Percentiles rank a stretch among this genome's conserved stretches.
phyloP scores from a whole-genome alignment of 1,140 invertebrate genomes.

The Pollicipes pollicipes region DNA sequence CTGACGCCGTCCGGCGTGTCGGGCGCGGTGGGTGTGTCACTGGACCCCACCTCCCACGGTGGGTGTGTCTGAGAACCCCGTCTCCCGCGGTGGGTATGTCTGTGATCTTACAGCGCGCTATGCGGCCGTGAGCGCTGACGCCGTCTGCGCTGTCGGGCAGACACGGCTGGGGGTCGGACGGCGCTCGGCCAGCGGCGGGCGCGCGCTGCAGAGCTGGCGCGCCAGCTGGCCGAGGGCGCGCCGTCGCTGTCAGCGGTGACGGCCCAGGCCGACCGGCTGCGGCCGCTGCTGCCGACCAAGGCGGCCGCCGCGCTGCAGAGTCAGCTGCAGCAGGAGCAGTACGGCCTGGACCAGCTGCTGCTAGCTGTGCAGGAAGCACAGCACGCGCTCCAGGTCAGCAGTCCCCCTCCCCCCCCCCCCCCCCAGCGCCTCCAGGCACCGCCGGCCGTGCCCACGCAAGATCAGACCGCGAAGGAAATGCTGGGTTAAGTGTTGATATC shows the following conservation, averaged over 20 bases:
- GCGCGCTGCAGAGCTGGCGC: not conserved
- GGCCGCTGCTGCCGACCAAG: not conserved
- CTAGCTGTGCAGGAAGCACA: conserved; percentile 56
- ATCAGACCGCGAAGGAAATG: too few species aligned
- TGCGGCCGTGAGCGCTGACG: too few species aligned
- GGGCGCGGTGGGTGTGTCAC: too few species aligned
- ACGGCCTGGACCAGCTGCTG: conserved; percentile 36
- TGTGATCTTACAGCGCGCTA: too few species aligned
- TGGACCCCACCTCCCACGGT: too few species aligned
- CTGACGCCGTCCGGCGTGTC: too few species aligned
- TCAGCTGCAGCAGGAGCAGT: conserved; percentile 39
- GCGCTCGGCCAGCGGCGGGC: not conserved
- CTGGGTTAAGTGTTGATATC: too few species aligned
- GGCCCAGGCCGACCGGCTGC: not conserved
- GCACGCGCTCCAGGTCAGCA: conserved; percentile 51
- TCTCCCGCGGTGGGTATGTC: too few species aligned
- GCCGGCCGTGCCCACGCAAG: too few species aligned
- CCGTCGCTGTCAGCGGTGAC: not conserved
- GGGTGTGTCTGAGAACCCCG: too few species aligned
- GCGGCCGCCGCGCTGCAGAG: conserved; percentile 31
- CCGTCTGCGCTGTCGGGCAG: not conserved
- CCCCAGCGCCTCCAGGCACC: too few species aligned
- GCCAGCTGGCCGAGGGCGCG: not conserved
- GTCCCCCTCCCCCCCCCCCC: too few species aligned
- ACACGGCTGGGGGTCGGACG: not conserved